These are phyloP conservation scores for Linepithema humile DNA, from an alignment of 1,140 invertebrate species.

Conservation along the genomic window DNA sequence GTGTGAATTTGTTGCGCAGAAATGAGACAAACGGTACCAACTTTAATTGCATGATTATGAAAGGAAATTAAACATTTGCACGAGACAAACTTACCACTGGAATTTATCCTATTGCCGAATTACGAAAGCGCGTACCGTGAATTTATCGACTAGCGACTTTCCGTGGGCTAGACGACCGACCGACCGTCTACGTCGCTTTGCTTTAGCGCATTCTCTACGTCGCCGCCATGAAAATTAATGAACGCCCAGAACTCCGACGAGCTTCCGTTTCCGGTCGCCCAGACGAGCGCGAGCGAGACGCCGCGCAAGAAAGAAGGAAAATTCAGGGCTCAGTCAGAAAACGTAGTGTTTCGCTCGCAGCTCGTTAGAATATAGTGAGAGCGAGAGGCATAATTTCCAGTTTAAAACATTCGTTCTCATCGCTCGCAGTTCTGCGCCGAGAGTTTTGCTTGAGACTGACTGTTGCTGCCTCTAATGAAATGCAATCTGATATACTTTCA, in stretches of 20 bases:
- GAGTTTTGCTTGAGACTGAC: constrained; percentile 13
- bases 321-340: constrained; percentile 24
- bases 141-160: constrained; percentile 53
- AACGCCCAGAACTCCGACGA: constrained; percentile 47
- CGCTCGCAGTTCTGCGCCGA: neutral
- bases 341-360: constrained; percentile 40
- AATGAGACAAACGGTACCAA: neutral
- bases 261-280: constrained; percentile 46
- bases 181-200: constrained; percentile 26
- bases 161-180: constrained; percentile 4
- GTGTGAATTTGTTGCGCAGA: neutral
- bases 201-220: constrained; percentile 51
- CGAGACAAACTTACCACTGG: neutral
- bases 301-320: neutral
- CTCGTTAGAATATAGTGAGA: constrained; percentile 36
- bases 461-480: constrained; percentile 25
- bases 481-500: constrained; percentile 48
- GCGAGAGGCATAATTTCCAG: constrained; percentile 48
- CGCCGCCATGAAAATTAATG: constrained; percentile 55
- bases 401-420: constrained; percentile 52
- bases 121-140: constrained; percentile 14
- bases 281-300: neutral
- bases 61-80: neutral
- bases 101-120: constrained; percentile 4
- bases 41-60: neutral